phyloP scores from a whole-genome alignment of 1,140 invertebrate genomes.

The Maniola jurtina region DNA sequence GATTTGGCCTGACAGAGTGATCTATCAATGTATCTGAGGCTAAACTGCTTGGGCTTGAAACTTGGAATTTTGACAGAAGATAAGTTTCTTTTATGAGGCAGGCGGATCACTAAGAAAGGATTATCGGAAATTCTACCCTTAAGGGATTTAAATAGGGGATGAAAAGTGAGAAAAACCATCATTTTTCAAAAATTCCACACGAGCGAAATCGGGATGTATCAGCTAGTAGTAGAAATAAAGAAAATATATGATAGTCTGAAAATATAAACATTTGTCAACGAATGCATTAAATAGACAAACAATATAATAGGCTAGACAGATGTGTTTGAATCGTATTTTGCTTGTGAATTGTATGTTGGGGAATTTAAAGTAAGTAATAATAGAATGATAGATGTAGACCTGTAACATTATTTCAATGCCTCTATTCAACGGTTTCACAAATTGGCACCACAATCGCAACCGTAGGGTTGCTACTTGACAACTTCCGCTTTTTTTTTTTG shows the following conservation, averaged over 20 bases:
- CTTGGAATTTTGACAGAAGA: too few relatives aligned
- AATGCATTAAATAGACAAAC: not conserved
- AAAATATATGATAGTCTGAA: not conserved
- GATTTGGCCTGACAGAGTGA: too few relatives aligned
- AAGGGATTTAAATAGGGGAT: too few relatives aligned
- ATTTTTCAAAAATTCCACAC: too few relatives aligned
- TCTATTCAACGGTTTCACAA: constrained; percentile 20
- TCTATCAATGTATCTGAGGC: too few relatives aligned
- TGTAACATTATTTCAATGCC: constrained; percentile 13
- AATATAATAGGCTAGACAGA: not conserved
- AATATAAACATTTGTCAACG: not conserved
- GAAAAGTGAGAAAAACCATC: too few relatives aligned
- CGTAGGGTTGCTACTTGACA: constrained; percentile 12
- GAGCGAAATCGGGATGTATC: not conserved
- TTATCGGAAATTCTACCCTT: too few relatives aligned
- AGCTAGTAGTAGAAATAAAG: not conserved
- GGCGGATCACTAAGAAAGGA: too few relatives aligned
- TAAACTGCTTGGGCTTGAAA: too few relatives aligned
- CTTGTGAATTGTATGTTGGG: too few relatives aligned
- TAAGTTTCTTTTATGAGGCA: too few relatives aligned
- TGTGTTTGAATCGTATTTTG: constrained; percentile 5
- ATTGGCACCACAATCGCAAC: constrained; percentile 15
- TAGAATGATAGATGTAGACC: constrained; percentile 11
- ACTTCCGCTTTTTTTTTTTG: not conserved
- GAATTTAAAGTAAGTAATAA: not conserved